Percentiles rank a stretch among this genome's conserved stretches.
Evolutionary conservation across 2,888 invertebrate species (phyloP).

Genomic region (Rhogogaster chlorosoma): DNA sequence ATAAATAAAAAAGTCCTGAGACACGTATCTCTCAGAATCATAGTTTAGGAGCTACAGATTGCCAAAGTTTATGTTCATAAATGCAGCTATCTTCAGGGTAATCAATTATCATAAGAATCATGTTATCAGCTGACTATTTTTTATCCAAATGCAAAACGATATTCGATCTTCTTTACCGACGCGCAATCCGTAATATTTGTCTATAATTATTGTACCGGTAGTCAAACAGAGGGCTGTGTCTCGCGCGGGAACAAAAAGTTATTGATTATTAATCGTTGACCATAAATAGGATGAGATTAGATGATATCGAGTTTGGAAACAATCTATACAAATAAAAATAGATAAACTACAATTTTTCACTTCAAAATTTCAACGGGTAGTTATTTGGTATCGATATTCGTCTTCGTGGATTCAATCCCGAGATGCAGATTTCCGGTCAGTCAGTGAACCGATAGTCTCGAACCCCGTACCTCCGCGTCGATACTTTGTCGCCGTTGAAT

Average conservation of each 20-base stretch:
- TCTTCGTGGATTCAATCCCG: no score
- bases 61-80: neutral
- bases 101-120: neutral
- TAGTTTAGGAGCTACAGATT: neutral
- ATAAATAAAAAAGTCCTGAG: no score
- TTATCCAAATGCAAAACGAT: neutral
- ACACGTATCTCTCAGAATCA: no score
- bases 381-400: no score
- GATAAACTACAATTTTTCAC: neutral
- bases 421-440: no score
- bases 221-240: no score
- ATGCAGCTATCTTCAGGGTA: neutral
- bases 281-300: neutral
- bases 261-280: neutral
- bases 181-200: no score
- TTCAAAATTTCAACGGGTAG: neutral
- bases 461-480: no score
- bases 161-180: neutral
- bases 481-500: no score
- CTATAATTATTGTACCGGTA: no score
- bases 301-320: neutral
- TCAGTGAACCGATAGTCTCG: no score
- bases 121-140: neutral
- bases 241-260: no score
- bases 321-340: neutral